Evolutionary conservation across 2,888 invertebrate genomes (phyloP).

Genomic region (Drosophila incognita): DNA sequence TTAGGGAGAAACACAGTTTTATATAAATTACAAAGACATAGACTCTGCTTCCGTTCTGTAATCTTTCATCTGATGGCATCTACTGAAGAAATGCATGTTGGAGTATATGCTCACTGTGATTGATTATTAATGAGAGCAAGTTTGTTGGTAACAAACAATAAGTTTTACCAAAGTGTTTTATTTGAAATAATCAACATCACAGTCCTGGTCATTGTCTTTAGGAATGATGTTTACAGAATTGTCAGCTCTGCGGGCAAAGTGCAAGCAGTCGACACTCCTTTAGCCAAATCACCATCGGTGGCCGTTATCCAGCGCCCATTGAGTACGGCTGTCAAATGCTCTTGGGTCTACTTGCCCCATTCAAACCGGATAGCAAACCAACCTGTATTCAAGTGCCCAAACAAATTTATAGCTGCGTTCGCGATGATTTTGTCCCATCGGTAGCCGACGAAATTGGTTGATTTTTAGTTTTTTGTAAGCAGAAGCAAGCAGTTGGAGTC

Average conservation of each 20-base stretch:
- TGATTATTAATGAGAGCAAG: no score
- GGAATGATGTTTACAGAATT: constrained; percentile 85
- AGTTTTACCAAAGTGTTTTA: no score
- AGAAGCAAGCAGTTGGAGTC: constrained; percentile 3
- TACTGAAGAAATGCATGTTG: background rate
- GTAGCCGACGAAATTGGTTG: background rate
- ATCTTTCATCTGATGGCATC: constrained; percentile 9
- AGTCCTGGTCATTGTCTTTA: constrained; percentile 94
- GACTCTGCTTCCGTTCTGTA: background rate
- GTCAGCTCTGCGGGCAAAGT: constrained; percentile 39
- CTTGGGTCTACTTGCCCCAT: constrained; percentile 22
- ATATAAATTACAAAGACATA: constrained; percentile 32
- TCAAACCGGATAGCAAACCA: constrained; percentile 12
- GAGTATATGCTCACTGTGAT: background rate
- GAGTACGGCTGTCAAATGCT: constrained; percentile 36
- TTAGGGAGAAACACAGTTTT: constrained; percentile 21
- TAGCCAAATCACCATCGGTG: constrained; percentile 59
- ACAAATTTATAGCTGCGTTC: constrained; percentile 35
- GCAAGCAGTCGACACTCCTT: constrained; percentile 5
- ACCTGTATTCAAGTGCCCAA: constrained; percentile 64
- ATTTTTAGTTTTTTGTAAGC: constrained; percentile 7
- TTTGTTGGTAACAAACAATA: no score
- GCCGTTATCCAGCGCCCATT: constrained; percentile 60
- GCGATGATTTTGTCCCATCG: constrained; percentile 20
- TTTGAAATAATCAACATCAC: constrained; percentile 90